phyloP scores from a whole-genome alignment of 2,113 vertebrate species.

The Poeciliopsis retropinna region DNA sequence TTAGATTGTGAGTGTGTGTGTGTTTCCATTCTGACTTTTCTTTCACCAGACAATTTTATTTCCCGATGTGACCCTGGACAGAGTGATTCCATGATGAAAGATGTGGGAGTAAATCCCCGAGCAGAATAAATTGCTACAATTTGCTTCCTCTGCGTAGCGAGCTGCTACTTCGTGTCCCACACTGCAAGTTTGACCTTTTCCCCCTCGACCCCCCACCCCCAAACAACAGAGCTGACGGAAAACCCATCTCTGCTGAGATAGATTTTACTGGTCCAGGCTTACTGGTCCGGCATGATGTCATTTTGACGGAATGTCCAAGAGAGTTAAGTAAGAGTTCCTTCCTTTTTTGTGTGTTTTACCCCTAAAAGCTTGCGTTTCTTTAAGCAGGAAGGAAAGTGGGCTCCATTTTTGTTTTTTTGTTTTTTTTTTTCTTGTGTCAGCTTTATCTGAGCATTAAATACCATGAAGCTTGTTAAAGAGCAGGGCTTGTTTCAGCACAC shows the following conservation, averaged over 20 bases:
- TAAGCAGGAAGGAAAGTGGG: constrained; percentile 52
- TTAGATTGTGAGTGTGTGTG: background rate
- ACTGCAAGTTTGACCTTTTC: constrained; percentile 27
- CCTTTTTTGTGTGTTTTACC: constrained; percentile 60
- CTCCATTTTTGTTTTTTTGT: background rate
- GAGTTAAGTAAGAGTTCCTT: constrained; percentile 64
- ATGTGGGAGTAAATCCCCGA: constrained; percentile 16
- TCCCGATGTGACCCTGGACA: background rate
- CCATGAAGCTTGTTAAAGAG: constrained; percentile 53
- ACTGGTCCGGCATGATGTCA: constrained; percentile 69
- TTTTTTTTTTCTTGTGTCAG: constrained; percentile 39
- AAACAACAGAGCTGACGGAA: constrained; percentile 68
- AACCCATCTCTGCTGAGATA: constrained; percentile 64
- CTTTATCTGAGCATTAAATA: constrained; percentile 19
- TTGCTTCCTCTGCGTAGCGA: constrained; percentile 33
- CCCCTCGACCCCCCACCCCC: background rate
- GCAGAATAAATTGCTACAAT: constrained; percentile 29
- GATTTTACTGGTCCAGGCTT: constrained; percentile 59
- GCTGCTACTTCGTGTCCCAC: constrained; percentile 43
- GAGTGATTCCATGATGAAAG: constrained; percentile 10
- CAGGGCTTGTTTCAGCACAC: constrained; percentile 39
- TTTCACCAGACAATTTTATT: background rate
- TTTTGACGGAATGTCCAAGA: constrained; percentile 70
- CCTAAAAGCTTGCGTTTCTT: constrained; percentile 58
- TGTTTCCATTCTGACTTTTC: background rate